Conservation (phyloP, 2,113 vertebrate genomes). For the Sylvietta virens region DNA sequence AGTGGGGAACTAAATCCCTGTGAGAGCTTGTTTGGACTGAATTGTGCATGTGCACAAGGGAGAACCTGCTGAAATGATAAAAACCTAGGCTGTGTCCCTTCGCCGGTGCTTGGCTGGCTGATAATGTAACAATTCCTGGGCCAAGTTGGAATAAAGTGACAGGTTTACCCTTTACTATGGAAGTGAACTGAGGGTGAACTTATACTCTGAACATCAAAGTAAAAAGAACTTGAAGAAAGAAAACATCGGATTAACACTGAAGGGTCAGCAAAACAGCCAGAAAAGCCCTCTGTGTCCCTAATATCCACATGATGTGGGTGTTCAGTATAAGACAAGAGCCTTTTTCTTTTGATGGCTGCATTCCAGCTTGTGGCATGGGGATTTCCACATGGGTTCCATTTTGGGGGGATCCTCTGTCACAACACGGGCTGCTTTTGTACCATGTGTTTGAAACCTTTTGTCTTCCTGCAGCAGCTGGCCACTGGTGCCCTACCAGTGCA, state of each 20-base stretch:
- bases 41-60: background rate
- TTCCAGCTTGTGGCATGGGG: background rate
- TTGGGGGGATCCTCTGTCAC: background rate
- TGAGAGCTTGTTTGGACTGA: background rate
- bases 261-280: background rate
- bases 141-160: background rate
- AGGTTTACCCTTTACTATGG: background rate
- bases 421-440: background rate
- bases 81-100: background rate
- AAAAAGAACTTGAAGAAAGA: background rate
- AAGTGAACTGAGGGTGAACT: background rate
- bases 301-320: background rate
- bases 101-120: background rate
- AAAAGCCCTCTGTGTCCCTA: background rate
- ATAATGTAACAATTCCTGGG: background rate
- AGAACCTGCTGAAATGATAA: background rate
- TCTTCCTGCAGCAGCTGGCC: background rate
- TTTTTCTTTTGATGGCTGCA: background rate
- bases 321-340: background rate
- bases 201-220: background rate
- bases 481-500: background rate
- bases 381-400: background rate
- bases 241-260: background rate
- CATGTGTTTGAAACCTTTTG: background rate
- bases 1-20: background rate